Conservation (phyloP, 2,797 vertebrate species). For the Fringilla coelebs region DNA sequence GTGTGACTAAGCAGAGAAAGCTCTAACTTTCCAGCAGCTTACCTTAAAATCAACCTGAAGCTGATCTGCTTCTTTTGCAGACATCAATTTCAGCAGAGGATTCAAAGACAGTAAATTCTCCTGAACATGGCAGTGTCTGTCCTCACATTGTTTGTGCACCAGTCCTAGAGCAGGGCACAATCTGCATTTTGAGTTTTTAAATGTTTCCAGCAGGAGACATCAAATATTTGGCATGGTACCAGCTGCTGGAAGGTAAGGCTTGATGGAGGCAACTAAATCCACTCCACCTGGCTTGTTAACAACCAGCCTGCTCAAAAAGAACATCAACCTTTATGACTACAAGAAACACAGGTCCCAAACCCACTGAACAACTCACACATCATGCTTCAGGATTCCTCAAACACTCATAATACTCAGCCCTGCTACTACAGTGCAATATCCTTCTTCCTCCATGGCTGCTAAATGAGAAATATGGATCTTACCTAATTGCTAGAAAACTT, state of each 20-base stretch:
- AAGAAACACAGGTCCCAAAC: background rate
- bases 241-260: background rate
- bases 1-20: background rate
- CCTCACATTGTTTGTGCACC: background rate
- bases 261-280: background rate
- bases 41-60: background rate
- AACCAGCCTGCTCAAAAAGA: background rate
- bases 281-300: background rate
- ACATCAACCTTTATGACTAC: background rate
- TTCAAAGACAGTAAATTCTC: background rate
- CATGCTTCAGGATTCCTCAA: background rate
- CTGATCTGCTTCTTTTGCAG: background rate
- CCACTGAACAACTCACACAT: background rate
- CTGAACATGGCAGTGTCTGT: background rate
- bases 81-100: background rate
- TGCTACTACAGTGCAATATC: background rate
- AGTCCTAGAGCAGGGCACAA: background rate
- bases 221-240: background rate
- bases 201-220: conserved; percentile 6
- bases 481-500: background rate
- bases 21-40: background rate
- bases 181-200: background rate
- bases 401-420: background rate
- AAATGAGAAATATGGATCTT: background rate
- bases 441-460: background rate